phyloP scores from a whole-genome alignment of 2,888 invertebrate species.

The Tetropium fuscum region DNA sequence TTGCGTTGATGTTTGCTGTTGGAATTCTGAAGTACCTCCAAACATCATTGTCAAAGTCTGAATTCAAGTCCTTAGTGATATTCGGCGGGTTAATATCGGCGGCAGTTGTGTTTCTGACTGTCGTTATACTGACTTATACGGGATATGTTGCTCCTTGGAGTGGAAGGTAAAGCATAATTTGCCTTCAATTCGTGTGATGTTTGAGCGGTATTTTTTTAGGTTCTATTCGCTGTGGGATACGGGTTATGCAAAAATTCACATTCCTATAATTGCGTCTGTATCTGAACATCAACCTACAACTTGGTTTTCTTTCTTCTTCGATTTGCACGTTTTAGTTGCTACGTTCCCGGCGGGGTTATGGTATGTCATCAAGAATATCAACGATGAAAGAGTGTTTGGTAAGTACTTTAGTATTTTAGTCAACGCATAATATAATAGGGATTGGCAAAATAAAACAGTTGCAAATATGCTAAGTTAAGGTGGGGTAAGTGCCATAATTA shows the following conservation, averaged over 20 bases:
- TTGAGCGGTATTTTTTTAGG: slow-evolving; percentile 68
- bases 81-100: slow-evolving; percentile 83
- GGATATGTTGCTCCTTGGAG: slow-evolving; percentile 98
- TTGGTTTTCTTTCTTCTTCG: slow-evolving; percentile 99
- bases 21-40: slow-evolving; percentile 89
- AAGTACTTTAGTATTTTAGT: slow-evolving; percentile 61
- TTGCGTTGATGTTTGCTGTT: slow-evolving; percentile 91
- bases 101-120: slow-evolving; percentile 82
- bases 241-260: slow-evolving; percentile 99
- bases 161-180: slow-evolving; percentile 70
- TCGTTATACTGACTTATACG: slow-evolving; percentile 91
- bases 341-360: slow-evolving; percentile 98
- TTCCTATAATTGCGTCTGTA: slow-evolving; percentile 98
- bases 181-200: not conserved
- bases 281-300: slow-evolving; percentile 99
- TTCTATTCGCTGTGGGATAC: slow-evolving; percentile 99
- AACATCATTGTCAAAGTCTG: slow-evolving; percentile 86
- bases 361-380: slow-evolving; percentile 98
- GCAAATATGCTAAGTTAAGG: too few species aligned
- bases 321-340: slow-evolving; percentile 95
- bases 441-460: too few species aligned
- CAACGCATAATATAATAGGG: too few species aligned
- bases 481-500: too few species aligned
- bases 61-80: slow-evolving; percentile 89
- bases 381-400: slow-evolving; percentile 98